These are phyloP conservation scores for Morus bassanus DNA, from an alignment of 2,797 vertebrate genomes.

Conservation along the genomic window DNA sequence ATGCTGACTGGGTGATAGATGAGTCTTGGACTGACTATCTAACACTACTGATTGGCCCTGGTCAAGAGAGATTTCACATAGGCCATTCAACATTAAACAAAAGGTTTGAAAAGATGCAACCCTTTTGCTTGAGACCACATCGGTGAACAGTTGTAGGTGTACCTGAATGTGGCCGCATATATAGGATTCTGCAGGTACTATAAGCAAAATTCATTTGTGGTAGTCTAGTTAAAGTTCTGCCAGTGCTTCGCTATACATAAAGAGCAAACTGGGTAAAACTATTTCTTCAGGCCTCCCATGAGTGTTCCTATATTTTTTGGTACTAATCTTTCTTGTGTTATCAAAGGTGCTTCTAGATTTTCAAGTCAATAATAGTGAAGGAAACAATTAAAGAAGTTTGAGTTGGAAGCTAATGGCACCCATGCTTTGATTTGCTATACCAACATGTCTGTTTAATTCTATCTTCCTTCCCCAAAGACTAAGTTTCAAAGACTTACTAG, in stretches of 20 bases:
- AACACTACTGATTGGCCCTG: not conserved
- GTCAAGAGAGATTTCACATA: not conserved
- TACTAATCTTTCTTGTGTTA: not conserved
- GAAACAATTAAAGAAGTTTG: not conserved
- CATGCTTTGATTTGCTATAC: not conserved
- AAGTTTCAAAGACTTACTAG: constrained; percentile 67
- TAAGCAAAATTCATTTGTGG: not conserved
- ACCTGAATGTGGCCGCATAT: too few species aligned
- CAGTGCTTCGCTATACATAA: not conserved
- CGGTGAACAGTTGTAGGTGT: not conserved
- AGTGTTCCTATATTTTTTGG: not conserved
- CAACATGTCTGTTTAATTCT: not conserved
- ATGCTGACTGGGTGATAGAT: not conserved
- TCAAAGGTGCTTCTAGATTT: not conserved
- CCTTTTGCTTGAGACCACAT: not conserved
- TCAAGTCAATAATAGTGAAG: not conserved
- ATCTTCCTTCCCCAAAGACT: not conserved
- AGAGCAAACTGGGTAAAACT: not conserved
- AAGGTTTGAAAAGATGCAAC: not conserved
- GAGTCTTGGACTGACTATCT: not conserved
- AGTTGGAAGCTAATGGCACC: not conserved
- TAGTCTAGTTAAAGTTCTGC: not conserved
- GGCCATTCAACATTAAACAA: not conserved
- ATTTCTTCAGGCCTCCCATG: not conserved
- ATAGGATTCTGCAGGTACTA: not conserved